Percentiles rank a stretch among this genome's conserved stretches.
phyloP scores from a whole-genome alignment of 2,888 invertebrate species.

The Nezara viridula region DNA sequence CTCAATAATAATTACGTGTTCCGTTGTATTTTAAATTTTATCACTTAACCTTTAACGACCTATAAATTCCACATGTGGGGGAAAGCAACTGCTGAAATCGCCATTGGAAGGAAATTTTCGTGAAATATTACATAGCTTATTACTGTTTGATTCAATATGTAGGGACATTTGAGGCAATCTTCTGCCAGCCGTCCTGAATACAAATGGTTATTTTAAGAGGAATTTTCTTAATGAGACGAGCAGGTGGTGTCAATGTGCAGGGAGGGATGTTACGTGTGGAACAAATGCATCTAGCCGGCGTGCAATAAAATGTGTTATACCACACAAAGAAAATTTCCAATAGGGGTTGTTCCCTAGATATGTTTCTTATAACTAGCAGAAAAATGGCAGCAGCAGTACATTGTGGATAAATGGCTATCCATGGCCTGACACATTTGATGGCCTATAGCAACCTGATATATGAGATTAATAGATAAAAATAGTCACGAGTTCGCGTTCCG shows the following conservation, averaged over 20 bases:
- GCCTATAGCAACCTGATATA: no score
- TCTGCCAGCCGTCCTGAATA: not conserved
- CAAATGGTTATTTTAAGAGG: conserved; percentile 1
- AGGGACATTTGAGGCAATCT: not conserved
- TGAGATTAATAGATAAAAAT: no score
- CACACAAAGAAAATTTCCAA: not conserved
- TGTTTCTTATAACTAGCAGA: no score
- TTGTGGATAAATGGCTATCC: no score
- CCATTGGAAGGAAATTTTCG: not conserved
- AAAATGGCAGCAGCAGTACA: no score
- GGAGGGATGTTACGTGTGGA: not conserved
- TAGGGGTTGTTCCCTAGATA: no score
- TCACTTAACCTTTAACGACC: not conserved
- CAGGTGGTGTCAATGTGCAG: conserved; percentile 29
- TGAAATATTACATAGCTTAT: conserved; percentile 16
- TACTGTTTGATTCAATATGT: conserved; percentile 38
- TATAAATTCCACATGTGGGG: not conserved
- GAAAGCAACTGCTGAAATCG: no score
- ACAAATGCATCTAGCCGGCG: not conserved
- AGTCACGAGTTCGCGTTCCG: no score
- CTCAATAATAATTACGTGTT: not conserved
- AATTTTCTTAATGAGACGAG: not conserved
- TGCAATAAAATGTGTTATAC: not conserved
- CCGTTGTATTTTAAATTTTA: not conserved
- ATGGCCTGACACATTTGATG: no score